Conservation (phyloP, 2,113 vertebrate species). For the Cheilinus undulatus region DNA sequence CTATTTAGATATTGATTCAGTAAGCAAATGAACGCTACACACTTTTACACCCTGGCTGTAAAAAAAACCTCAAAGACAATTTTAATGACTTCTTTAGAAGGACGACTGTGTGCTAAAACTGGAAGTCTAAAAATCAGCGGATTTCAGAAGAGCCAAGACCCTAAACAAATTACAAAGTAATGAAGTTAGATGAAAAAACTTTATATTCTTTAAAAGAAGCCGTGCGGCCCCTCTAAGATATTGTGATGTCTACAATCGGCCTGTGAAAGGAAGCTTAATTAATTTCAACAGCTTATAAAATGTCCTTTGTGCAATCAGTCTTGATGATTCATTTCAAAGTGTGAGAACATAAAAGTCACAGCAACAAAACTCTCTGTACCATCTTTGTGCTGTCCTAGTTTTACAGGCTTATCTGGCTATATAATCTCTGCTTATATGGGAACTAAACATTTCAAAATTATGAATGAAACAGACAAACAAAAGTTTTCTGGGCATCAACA, state of each 20-base stretch:
- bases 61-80: slow-evolving; percentile 1
- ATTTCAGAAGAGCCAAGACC: background rate
- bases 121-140: background rate
- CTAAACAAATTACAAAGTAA: background rate
- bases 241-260: background rate
- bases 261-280: slow-evolving; percentile 9
- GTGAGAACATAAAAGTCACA: background rate
- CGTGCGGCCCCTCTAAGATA: background rate
- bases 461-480: background rate
- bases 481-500: background rate
- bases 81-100: slow-evolving; percentile 15
- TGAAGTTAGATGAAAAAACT: background rate
- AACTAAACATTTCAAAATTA: background rate
- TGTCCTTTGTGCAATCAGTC: slow-evolving; percentile 7
- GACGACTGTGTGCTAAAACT: background rate
- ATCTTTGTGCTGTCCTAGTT: background rate
- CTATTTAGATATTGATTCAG: background rate
- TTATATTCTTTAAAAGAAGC: background rate
- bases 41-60: too few relatives aligned
- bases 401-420: background rate
- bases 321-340: slow-evolving; percentile 12
- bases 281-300: slow-evolving; percentile 8
- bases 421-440: background rate
- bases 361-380: background rate
- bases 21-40: slow-evolving; percentile 2